Evolutionary conservation across 2,888 invertebrate genomes (phyloP).

Genomic region (Trachelus iudaicus): DNA sequence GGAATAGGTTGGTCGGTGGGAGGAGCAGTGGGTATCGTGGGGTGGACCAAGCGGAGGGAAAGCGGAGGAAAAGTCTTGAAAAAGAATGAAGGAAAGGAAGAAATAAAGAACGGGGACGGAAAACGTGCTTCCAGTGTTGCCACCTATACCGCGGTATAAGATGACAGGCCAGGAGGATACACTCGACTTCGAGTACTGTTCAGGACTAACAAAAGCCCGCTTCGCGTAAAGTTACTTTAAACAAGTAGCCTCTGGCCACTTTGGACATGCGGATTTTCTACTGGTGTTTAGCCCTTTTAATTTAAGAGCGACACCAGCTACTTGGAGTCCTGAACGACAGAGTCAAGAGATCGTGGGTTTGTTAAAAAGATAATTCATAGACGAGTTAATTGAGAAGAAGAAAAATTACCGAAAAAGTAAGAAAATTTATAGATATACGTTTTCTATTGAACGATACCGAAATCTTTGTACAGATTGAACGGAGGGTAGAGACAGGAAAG

Average conservation of each 20-base stretch:
- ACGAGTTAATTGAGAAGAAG: too few species aligned
- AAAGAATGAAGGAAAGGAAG: constrained; percentile 14
- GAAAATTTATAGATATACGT: too few species aligned
- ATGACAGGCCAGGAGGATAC: constrained; percentile 24
- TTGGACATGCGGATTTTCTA: constrained; percentile 11
- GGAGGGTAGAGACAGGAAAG: rapidly evolving
- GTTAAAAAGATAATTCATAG: too few species aligned
- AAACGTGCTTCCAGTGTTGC: not conserved
- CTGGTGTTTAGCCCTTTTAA: not conserved
- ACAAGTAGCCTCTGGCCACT: constrained; percentile 39
- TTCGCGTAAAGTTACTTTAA: constrained; percentile 48
- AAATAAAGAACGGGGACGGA: constrained; percentile 13
- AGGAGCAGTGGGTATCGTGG: not conserved
- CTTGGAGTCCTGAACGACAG: constrained; percentile 1
- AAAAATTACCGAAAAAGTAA: too few species aligned
- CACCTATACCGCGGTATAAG: not conserved
- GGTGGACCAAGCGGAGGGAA: constrained; percentile 16
- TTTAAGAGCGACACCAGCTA: constrained; percentile 23
- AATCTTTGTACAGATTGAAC: too few species aligned
- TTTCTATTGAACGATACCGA: too few species aligned
- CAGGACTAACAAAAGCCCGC: constrained; percentile 49
- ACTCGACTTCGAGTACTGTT: constrained; percentile 49
- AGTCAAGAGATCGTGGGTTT: too few species aligned
- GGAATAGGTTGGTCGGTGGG: constrained; percentile 16
- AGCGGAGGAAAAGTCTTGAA: not conserved